A percentile compares a stretch with the other conserved stretches of the same genome.
phyloP scores from a whole-genome alignment of 2,797 vertebrate species.

The Pseudotriccus pelzelni region DNA sequence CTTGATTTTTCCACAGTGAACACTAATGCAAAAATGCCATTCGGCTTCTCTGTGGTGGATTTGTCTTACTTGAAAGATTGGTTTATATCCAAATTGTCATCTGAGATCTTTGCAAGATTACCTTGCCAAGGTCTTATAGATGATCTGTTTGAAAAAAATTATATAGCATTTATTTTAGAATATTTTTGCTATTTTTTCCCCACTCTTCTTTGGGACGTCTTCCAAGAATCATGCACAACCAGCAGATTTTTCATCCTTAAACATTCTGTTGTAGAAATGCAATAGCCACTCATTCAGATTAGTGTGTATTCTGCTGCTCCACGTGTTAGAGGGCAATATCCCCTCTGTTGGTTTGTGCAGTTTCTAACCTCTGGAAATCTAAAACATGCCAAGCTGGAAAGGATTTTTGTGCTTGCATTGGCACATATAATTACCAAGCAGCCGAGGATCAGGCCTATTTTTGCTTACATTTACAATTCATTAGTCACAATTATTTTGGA shows the following conservation, averaged over 20 bases:
- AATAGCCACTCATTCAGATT: background rate
- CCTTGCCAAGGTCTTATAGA: background rate
- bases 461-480: constrained; percentile 15
- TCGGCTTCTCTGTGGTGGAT: background rate
- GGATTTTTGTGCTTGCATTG: background rate
- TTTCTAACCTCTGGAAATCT: background rate
- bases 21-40: background rate
- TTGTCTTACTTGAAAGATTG: background rate
- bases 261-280: background rate
- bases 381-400: background rate
- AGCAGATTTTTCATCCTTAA: background rate
- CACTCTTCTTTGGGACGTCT: background rate
- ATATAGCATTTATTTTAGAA: background rate
- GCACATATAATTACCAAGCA: background rate
- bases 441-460: background rate
- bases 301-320: background rate
- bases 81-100: background rate
- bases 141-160: background rate
- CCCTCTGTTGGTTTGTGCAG: background rate
- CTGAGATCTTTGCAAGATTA: background rate
- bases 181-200: background rate
- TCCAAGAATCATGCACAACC: background rate
- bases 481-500: background rate
- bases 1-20: background rate
- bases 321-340: background rate